Conservation (phyloP, 2,113 vertebrate genomes). For the Gymnorhina tibicen region DNA sequence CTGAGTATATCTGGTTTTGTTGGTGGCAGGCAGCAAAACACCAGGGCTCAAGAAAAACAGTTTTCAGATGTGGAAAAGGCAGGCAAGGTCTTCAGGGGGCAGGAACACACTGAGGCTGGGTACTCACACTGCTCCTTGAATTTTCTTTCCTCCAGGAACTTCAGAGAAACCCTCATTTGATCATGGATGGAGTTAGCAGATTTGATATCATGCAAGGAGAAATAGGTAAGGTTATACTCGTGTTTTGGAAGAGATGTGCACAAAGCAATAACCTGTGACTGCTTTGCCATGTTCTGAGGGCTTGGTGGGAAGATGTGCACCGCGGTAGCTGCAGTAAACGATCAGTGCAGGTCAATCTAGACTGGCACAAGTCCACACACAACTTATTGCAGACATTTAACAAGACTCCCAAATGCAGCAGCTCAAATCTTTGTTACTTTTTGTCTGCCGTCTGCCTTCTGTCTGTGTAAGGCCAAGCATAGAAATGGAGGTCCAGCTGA, state of each 20-base stretch:
- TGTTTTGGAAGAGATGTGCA: background rate
- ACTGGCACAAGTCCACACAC: background rate
- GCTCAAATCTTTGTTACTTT: background rate
- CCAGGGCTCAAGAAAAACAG: background rate
- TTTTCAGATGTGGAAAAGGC: background rate
- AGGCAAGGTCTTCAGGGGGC: background rate
- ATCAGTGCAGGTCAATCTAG: background rate
- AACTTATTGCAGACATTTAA: background rate
- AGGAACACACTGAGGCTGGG: background rate
- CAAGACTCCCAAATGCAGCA: background rate
- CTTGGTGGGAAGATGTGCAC: background rate
- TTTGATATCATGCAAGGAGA: conserved; percentile 76
- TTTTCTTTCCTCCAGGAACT: conserved; percentile 61
- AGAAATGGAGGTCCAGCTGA: background rate
- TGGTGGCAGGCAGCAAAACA: background rate
- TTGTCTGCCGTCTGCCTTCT: background rate
- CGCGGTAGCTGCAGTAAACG: background rate
- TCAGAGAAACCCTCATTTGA: conserved; percentile 33
- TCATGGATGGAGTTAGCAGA: conserved; percentile 67
- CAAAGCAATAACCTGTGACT: background rate
- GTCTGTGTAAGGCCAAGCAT: background rate
- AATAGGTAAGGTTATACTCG: conserved; percentile 56
- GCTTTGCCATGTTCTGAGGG: background rate
- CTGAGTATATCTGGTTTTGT: background rate
- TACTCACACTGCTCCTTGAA: background rate